phyloP scores from a whole-genome alignment of 2,113 vertebrate species.

The Egretta garzetta region DNA sequence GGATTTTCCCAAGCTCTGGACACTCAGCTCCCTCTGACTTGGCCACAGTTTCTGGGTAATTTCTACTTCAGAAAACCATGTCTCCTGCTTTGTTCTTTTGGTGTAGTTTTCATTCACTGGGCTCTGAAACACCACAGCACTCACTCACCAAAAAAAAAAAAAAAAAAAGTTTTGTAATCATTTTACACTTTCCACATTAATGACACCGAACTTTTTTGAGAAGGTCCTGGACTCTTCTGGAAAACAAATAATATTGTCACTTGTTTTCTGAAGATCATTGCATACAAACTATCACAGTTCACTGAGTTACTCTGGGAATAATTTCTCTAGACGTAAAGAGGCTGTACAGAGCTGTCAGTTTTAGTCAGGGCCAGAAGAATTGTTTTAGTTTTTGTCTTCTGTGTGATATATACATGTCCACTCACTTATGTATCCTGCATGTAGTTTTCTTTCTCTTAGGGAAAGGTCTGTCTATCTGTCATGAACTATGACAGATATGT shows the following conservation, averaged over 20 bases:
- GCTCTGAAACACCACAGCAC: background rate
- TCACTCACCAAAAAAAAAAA: background rate
- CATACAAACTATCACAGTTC: fast-evolving
- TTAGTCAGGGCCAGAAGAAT: background rate
- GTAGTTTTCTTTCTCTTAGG: background rate
- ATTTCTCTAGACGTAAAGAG: background rate
- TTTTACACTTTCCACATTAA: background rate
- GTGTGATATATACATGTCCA: background rate
- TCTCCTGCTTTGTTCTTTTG: background rate
- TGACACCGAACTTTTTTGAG: background rate
- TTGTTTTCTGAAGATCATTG: background rate
- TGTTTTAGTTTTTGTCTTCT: background rate
- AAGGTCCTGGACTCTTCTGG: background rate
- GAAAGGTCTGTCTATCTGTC: background rate
- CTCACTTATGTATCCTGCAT: background rate
- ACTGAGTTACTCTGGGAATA: background rate
- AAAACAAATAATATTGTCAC: background rate
- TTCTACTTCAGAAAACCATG: background rate
- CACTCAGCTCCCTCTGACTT: background rate
- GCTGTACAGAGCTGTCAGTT: background rate
- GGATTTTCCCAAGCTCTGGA: background rate
- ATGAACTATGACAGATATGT: background rate
- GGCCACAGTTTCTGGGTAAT: background rate
- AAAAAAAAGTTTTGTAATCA: background rate
- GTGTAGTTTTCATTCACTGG: background rate